phyloP scores from a whole-genome alignment of 2,113 vertebrate genomes.

The Grus americana region DNA sequence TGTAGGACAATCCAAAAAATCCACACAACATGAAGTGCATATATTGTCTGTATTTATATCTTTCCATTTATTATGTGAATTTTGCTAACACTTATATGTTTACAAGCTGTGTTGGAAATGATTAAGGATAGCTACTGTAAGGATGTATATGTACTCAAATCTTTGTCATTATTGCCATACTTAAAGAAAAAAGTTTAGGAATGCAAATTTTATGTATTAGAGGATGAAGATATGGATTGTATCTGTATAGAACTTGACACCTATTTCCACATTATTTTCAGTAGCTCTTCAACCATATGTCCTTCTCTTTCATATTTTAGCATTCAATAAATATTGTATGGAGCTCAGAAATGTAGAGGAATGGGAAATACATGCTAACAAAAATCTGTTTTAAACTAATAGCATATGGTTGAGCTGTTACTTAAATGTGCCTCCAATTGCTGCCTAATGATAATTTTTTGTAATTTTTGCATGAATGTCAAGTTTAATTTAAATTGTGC shows the following conservation, averaged over 20 bases:
- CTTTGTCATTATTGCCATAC: background rate
- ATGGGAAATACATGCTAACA: background rate
- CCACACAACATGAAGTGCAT: rapidly evolving
- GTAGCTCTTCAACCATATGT: background rate
- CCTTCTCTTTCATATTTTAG: background rate
- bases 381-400: background rate
- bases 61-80: background rate
- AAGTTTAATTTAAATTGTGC: slow-evolving; percentile 38
- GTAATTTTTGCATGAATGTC: background rate
- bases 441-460: background rate
- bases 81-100: background rate
- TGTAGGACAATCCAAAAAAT: rapidly evolving
- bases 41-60: background rate
- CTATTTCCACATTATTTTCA: background rate
- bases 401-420: background rate
- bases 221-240: background rate
- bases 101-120: background rate
- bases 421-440: background rate
- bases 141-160: background rate
- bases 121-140: background rate
- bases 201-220: background rate
- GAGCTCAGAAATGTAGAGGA: background rate
- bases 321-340: background rate
- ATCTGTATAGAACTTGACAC: background rate
- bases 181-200: background rate